A percentile compares a stretch with the other conserved stretches of the same genome.
Conservation (phyloP, 2,888 invertebrate species). For the Gymnocheta viridis region DNA sequence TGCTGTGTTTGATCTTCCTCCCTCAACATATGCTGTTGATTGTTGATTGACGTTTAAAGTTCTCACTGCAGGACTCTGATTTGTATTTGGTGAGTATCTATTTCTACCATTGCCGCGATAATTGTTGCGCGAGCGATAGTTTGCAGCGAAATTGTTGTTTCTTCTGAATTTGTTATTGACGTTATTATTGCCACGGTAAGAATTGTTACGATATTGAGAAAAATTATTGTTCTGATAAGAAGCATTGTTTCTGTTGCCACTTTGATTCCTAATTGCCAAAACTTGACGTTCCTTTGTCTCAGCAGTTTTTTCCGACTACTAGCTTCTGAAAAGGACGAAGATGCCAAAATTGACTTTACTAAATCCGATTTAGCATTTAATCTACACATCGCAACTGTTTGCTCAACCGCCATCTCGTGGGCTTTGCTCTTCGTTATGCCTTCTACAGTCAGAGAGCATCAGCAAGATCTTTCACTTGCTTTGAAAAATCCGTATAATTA, state of each 20-base stretch:
- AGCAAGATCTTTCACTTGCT: conserved; percentile 11
- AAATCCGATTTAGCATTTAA: conserved; percentile 21
- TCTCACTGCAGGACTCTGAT: background rate
- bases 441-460: background rate
- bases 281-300: conserved; percentile 5
- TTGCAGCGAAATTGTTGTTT: background rate
- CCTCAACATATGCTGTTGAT: background rate
- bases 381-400: conserved; percentile 4
- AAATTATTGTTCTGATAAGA: background rate
- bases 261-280: background rate
- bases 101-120: background rate
- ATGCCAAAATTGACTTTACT: conserved; percentile 30
- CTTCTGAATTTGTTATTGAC: background rate
- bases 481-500: conserved; percentile 6
- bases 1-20: background rate
- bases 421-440: conserved; percentile 17
- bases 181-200: conserved; percentile 1
- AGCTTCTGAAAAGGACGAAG: conserved; percentile 15
- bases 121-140: background rate
- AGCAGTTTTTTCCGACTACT: background rate
- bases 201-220: background rate
- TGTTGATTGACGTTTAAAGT: conserved; percentile 15
- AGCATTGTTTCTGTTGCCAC: background rate
- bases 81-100: background rate
- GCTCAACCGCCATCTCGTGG: conserved; percentile 22